Evolutionary conservation across 2,797 vertebrate species (phyloP).

Genomic region (Microtus agrestis): DNA sequence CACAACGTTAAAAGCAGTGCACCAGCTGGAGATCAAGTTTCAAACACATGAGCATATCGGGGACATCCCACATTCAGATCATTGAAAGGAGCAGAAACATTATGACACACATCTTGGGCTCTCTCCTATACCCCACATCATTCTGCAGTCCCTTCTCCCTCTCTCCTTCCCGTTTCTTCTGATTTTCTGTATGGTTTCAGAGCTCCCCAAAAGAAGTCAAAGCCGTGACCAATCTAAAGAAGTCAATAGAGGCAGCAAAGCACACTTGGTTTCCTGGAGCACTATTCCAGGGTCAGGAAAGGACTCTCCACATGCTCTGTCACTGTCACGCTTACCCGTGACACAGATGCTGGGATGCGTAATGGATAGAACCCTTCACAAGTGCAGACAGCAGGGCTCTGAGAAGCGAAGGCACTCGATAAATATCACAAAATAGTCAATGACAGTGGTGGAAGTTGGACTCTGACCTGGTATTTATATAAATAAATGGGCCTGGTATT

Average conservation of each 20-base stretch:
- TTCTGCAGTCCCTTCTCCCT: not conserved
- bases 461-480: not conserved
- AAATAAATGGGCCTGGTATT: not conserved
- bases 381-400: not conserved
- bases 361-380: not conserved
- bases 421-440: not conserved
- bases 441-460: not conserved
- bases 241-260: not conserved
- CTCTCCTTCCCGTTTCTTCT: not conserved
- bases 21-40: not conserved
- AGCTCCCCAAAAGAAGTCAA: constrained; percentile 13
- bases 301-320: not conserved
- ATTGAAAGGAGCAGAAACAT: not conserved
- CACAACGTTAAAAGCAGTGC: not conserved
- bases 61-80: not conserved
- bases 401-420: not conserved
- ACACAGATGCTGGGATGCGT: not conserved
- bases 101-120: not conserved
- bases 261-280: not conserved
- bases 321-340: not conserved
- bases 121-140: not conserved
- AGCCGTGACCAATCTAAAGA: not conserved
- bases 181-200: not conserved
- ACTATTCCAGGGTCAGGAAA: not conserved
- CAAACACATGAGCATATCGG: not conserved